A percentile compares a stretch with the other conserved stretches of the same genome.
Conservation (phyloP, 2,888 invertebrate species). For the Germaria angustata region DNA sequence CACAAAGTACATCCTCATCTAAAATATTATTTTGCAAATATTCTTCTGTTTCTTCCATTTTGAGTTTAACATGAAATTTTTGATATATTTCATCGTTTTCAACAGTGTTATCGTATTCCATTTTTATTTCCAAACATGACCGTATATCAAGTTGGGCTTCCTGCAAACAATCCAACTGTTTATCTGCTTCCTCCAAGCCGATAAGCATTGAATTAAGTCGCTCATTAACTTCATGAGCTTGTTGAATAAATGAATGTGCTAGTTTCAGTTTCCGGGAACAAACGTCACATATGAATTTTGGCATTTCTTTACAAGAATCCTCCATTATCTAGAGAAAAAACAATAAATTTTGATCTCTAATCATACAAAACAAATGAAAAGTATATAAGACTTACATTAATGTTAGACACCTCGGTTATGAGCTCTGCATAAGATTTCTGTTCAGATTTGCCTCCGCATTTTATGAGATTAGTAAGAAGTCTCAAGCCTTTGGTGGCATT, state of each 20-base stretch:
- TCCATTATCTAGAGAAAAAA: constrained; percentile 14
- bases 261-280: constrained; percentile 42
- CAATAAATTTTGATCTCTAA: neutral
- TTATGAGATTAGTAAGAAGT: constrained; percentile 16
- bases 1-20: neutral
- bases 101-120: constrained; percentile 6
- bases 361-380: neutral
- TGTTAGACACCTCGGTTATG: constrained; percentile 38
- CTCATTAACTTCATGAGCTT: constrained; percentile 19
- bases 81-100: neutral
- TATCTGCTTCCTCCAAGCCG: neutral
- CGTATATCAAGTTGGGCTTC: constrained; percentile 46
- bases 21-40: neutral
- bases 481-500: constrained; percentile 42
- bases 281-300: constrained; percentile 37
- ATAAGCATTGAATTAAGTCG: neutral
- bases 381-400: constrained; percentile 36
- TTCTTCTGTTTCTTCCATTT: neutral
- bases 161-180: constrained; percentile 41
- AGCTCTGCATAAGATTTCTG: constrained; percentile 48
- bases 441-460: neutral
- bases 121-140: constrained; percentile 47
- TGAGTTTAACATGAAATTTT: neutral
- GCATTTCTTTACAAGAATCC: constrained; percentile 20
- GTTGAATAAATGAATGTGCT: constrained; percentile 53